Percentiles rank a stretch among this genome's conserved stretches.
Conservation (phyloP, 2,888 invertebrate species). For the Agrypnus murinus region DNA sequence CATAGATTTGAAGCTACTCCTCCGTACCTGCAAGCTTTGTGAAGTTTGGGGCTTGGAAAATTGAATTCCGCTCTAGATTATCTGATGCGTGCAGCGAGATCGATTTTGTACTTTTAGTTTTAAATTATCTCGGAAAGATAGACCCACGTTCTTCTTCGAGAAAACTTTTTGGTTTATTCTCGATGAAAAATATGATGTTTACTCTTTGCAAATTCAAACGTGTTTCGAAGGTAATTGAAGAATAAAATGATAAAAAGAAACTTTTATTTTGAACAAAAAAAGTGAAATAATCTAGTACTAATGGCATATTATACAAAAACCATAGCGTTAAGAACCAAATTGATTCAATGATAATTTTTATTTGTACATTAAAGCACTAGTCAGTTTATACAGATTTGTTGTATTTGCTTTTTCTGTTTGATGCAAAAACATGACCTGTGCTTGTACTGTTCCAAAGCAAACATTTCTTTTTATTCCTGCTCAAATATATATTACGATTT, state of each 20-base stretch:
- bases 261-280: neutral
- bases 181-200: neutral
- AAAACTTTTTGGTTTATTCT: conserved; percentile 16
- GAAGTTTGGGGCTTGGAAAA: conserved; percentile 48
- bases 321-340: conserved; percentile 47
- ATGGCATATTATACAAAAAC: conserved; percentile 11
- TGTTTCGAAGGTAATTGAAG: neutral
- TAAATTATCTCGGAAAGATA: conserved; percentile 25
- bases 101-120: conserved; percentile 32
- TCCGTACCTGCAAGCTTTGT: conserved; percentile 50
- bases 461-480: conserved; percentile 49
- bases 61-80: conserved; percentile 49
- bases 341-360: conserved; percentile 51
- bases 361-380: conserved; percentile 51
- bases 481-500: conserved; percentile 50
- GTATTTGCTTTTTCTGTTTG: conserved; percentile 50
- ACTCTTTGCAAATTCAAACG: neutral
- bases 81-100: conserved; percentile 41
- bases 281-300: conserved; percentile 1
- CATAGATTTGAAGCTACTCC: conserved; percentile 47
- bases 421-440: conserved; percentile 52
- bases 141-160: conserved; percentile 9
- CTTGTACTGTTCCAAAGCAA: conserved; percentile 46
- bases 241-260: neutral
- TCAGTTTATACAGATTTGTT: conserved; percentile 52